Evolutionary conservation across 2,888 invertebrate genomes (phyloP).

Genomic region (Athalia cordata): DNA sequence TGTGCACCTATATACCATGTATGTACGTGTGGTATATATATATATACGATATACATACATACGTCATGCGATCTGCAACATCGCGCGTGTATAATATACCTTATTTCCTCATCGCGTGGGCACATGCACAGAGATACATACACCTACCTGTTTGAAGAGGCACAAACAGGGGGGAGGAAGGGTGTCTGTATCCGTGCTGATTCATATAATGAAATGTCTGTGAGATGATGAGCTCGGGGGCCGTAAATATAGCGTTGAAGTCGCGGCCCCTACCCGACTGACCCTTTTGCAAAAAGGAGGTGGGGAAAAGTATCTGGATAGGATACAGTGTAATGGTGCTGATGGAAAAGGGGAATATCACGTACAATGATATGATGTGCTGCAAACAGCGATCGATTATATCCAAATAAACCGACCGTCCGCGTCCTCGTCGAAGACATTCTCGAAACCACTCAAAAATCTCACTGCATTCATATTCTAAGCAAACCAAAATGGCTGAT

Average conservation of each 20-base stretch:
- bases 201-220: slow-evolving; percentile 69
- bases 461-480: too few species aligned
- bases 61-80: not conserved
- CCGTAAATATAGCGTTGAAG: slow-evolving; percentile 68
- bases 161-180: not conserved
- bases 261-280: slow-evolving; percentile 62
- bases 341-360: too few species aligned
- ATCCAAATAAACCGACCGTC: too few species aligned
- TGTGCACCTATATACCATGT: not conserved
- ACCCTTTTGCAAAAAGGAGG: slow-evolving; percentile 53
- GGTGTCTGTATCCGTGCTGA: slow-evolving; percentile 53
- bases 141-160: too few species aligned
- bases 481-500: too few species aligned
- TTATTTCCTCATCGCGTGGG: too few species aligned
- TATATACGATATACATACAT: not conserved
- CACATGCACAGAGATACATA: too few species aligned
- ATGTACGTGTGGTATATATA: not conserved
- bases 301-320: not conserved
- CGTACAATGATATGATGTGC: too few species aligned
- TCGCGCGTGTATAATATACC: not conserved
- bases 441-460: too few species aligned
- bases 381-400: too few species aligned
- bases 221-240: slow-evolving; percentile 65
- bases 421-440: too few species aligned
- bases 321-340: too few species aligned